These are phyloP conservation scores for Balaeniceps rex DNA, from an alignment of 2,113 vertebrate species.

Conservation along the genomic window DNA sequence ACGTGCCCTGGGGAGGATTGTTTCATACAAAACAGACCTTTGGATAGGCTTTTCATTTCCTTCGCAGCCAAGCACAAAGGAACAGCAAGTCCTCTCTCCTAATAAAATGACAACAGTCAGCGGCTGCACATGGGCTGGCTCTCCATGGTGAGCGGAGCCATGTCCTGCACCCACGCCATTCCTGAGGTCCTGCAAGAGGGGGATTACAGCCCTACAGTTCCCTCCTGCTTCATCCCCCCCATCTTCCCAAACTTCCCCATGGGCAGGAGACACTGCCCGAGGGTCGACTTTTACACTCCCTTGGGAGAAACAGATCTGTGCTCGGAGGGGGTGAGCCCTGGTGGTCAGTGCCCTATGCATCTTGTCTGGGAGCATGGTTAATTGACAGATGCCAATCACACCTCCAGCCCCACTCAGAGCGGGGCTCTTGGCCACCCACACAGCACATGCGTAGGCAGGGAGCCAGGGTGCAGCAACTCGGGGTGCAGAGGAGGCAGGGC, in stretches of 20 bases:
- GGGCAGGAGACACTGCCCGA: background rate
- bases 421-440: accelerated
- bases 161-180: background rate
- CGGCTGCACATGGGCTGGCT: background rate
- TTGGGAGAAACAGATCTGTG: background rate
- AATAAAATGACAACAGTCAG: conserved; percentile 22
- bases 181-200: background rate
- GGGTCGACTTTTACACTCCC: background rate
- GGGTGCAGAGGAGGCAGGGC: background rate
- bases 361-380: background rate
- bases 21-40: conserved; percentile 52
- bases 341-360: background rate
- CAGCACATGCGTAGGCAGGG: background rate
- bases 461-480: background rate
- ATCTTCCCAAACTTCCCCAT: background rate
- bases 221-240: no score
- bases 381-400: background rate
- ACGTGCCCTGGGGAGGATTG: conserved; percentile 35
- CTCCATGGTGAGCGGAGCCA: accelerated
- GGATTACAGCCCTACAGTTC: background rate
- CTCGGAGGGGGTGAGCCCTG: background rate
- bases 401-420: background rate
- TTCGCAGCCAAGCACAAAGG: conserved; percentile 11
- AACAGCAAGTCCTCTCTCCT: conserved; percentile 13
- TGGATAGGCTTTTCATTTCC: conserved; percentile 52